Percentiles rank a stretch among this genome's conserved stretches.
phyloP scores from a whole-genome alignment of 2,888 invertebrate species.

The Drosophila histrio region DNA sequence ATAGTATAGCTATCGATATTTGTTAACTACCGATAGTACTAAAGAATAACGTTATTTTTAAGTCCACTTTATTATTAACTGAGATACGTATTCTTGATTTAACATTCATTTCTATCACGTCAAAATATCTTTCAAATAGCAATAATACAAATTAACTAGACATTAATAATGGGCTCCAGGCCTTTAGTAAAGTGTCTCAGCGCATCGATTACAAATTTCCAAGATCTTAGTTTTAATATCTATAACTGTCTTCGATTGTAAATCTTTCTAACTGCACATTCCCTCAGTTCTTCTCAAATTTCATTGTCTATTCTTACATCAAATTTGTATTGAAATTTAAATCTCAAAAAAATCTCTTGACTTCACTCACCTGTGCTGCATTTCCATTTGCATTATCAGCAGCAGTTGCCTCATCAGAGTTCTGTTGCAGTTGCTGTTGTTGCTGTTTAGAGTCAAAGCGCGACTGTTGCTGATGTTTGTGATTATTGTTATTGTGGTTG shows the following conservation, averaged over 20 bases:
- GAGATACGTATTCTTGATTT: no score
- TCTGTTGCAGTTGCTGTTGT: conserved; percentile 37
- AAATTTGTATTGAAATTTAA: neutral
- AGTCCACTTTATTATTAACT: no score
- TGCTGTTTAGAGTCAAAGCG: conserved; percentile 55
- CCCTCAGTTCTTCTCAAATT: neutral
- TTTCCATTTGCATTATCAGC: conserved; percentile 71
- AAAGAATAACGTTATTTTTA: neutral
- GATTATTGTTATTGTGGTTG: conserved; percentile 52
- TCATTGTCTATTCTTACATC: neutral
- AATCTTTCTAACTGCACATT: neutral
- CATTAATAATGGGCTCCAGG: no score
- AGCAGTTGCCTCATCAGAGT: conserved; percentile 59
- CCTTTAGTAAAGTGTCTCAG: no score
- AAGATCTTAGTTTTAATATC: neutral
- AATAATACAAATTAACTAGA: no score
- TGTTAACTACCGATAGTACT: neutral
- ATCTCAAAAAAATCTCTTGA: conserved; percentile 6
- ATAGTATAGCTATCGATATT: neutral
- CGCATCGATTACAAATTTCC: neutral
- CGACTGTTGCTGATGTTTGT: conserved; percentile 49
- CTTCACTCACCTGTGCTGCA: conserved; percentile 72
- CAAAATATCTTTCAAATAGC: no score
- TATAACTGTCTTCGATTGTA: neutral
- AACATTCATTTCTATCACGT: no score